A percentile compares a stretch with the other conserved stretches of the same genome.
Evolutionary conservation across 2,113 vertebrate genomes (phyloP).

Genomic region (Xiphophorus hellerii): DNA sequence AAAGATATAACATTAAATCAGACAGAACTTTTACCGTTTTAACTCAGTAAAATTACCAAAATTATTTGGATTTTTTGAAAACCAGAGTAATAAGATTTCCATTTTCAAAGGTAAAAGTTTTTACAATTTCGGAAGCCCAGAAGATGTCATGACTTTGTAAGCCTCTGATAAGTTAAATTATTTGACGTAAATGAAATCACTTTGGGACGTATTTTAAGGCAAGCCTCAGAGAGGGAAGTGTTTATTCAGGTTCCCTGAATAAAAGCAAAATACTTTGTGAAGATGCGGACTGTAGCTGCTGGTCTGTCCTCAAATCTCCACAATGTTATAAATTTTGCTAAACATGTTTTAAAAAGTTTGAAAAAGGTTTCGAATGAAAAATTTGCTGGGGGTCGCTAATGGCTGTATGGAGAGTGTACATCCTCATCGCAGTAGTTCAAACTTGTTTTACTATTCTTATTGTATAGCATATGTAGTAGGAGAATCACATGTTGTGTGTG

Average conservation of each 20-base stretch:
- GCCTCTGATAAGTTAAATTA: background rate
- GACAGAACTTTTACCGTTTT: too few species aligned
- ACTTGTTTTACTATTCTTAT: background rate
- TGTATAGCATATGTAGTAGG: too few species aligned
- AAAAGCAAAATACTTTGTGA: background rate
- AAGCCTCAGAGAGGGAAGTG: background rate
- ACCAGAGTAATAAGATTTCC: too few species aligned
- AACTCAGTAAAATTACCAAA: too few species aligned
- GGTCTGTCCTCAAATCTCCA: background rate
- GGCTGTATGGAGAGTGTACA: too few species aligned
- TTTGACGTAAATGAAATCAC: background rate
- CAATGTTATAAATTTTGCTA: background rate
- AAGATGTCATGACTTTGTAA: background rate
- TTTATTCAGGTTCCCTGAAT: background rate
- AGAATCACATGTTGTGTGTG: constrained; percentile 13
- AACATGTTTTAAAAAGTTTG: background rate
- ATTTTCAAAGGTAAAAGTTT: too few species aligned
- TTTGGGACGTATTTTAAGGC: background rate
- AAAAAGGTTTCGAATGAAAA: background rate
- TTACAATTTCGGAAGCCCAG: too few species aligned
- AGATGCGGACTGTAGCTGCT: background rate
- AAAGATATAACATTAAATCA: background rate
- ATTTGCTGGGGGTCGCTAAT: background rate
- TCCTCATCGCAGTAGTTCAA: background rate
- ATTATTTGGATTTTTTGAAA: too few species aligned